Conservation (phyloP, 2,797 vertebrate species). For the Erethizon dorsatum region DNA sequence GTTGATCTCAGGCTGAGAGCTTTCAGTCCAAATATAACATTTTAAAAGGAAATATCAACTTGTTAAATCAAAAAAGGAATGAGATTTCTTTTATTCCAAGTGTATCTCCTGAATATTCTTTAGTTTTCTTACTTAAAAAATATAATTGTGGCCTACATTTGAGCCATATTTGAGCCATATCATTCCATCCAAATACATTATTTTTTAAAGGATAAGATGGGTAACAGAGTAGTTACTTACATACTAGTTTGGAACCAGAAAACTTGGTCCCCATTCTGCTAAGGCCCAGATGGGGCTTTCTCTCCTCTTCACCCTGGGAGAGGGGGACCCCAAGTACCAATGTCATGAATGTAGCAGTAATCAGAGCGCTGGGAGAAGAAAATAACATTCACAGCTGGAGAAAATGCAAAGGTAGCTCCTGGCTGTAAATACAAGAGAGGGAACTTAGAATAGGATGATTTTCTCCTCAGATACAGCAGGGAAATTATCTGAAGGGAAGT, state of each 20-base stretch:
- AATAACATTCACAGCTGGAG: conserved; percentile 54
- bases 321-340: not conserved
- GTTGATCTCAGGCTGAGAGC: not conserved
- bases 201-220: not conserved
- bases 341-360: conserved; percentile 73
- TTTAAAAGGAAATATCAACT: not conserved
- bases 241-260: not conserved
- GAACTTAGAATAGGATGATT: conserved; percentile 69
- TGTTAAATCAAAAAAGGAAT: not conserved
- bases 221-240: not conserved
- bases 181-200: not conserved
- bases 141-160: not conserved
- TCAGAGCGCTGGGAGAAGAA: conserved; percentile 64
- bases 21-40: not conserved
- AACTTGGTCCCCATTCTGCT: not conserved
- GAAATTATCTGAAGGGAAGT: conserved; percentile 66
- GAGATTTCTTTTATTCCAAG: not conserved
- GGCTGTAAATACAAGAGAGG: conserved; percentile 40
- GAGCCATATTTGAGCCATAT: not conserved
- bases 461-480: conserved; percentile 68
- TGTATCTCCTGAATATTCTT: not conserved
- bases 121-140: not conserved
- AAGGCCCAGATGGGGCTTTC: not conserved
- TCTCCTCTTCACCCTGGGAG: not conserved
- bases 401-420: conserved; percentile 65